Conservation (phyloP, 2,797 vertebrate species). For the Okamejei kenojei region DNA sequence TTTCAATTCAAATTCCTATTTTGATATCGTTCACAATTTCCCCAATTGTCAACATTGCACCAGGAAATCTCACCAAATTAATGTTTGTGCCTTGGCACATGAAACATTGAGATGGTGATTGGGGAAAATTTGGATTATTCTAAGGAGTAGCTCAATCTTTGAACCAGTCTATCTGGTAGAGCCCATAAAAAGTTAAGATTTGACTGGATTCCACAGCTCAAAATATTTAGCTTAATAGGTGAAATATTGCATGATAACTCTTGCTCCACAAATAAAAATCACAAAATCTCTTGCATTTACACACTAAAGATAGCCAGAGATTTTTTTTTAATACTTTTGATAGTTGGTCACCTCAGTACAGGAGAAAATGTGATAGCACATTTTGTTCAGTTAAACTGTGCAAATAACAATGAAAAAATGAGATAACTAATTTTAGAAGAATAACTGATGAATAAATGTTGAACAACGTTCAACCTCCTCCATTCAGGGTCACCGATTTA, state of each 20-base stretch:
- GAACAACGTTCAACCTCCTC: background rate
- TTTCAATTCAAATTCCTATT: background rate
- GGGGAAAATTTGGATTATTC: background rate
- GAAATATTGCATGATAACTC: background rate
- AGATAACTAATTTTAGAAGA: too few relatives aligned
- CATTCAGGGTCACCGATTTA: background rate
- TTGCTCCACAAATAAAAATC: background rate
- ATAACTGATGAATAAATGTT: background rate
- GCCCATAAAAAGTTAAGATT: background rate
- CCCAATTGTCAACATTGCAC: background rate
- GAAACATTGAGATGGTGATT: background rate
- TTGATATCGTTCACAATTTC: background rate
- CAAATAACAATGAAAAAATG: background rate
- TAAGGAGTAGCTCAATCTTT: background rate
- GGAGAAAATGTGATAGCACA: background rate
- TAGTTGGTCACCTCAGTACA: background rate
- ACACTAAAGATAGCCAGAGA: background rate
- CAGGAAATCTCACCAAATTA: background rate
- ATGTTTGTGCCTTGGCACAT: background rate
- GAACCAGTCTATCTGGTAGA: background rate
- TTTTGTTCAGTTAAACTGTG: background rate
- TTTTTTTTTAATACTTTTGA: background rate
- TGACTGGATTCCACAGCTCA: background rate
- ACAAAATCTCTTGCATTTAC: background rate
- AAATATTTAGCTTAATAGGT: background rate